Conservation (phyloP, 2,888 invertebrate genomes). For the Nycteola revayana region DNA sequence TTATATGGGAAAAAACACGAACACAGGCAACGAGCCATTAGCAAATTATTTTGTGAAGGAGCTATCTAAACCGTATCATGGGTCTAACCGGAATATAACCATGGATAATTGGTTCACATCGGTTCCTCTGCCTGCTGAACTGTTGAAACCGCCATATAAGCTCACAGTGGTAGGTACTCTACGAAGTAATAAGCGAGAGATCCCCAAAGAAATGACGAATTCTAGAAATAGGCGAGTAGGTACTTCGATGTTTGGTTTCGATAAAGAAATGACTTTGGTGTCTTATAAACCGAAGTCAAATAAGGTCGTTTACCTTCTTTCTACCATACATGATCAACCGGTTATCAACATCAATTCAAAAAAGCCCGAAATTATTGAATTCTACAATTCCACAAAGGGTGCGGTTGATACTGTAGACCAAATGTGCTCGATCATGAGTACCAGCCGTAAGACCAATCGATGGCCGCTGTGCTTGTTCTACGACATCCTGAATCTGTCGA, state of each 20-base stretch:
- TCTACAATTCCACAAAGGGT: slow-evolving; percentile 4
- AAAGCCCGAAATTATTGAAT: slow-evolving; percentile 7
- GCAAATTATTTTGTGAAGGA: slow-evolving; percentile 4
- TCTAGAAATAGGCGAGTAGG: slow-evolving; percentile 6
- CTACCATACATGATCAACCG: slow-evolving; percentile 4
- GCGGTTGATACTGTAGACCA: slow-evolving; percentile 18
- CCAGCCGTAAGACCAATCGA: slow-evolving; percentile 16
- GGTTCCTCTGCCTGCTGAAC: slow-evolving; percentile 2
- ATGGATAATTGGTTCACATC: slow-evolving; percentile 4
- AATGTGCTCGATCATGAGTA: slow-evolving; percentile 11
- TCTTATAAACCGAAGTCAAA: slow-evolving; percentile 4
- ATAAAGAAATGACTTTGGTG: slow-evolving; percentile 11
- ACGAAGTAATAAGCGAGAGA: slow-evolving; percentile 6
- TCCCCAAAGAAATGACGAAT: slow-evolving; percentile 4
- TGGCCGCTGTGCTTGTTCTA: slow-evolving; percentile 20
- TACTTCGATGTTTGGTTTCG: slow-evolving; percentile 11
- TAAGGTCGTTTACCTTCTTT: slow-evolving; percentile 5
- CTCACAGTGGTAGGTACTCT: slow-evolving; percentile 6
- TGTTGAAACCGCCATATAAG: slow-evolving; percentile 6
- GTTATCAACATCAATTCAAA: neutral
- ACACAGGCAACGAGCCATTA: slow-evolving; percentile 1
- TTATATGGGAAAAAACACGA: slow-evolving; percentile 3
- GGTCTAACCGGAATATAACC: slow-evolving; percentile 1
- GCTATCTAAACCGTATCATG: slow-evolving; percentile 1
- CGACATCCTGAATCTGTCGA: slow-evolving; percentile 16